These are phyloP conservation scores for Eucidaris tribuloides DNA, from an alignment of 35 echinoderm and acorn worm species.

Conservation along the genomic window DNA sequence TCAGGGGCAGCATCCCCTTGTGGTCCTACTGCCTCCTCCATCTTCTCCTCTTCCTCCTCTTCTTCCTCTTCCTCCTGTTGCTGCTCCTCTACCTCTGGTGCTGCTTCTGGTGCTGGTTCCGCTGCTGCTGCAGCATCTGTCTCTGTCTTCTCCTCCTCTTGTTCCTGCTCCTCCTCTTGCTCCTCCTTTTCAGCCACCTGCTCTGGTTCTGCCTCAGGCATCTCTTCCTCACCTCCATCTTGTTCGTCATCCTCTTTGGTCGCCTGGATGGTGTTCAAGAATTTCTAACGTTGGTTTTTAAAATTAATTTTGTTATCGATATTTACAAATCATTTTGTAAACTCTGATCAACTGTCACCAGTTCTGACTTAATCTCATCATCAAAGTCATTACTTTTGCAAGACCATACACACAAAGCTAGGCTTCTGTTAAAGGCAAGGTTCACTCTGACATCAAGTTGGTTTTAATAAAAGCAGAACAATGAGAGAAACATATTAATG, in stretches of 20 bases:
- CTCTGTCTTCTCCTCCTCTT: background rate
- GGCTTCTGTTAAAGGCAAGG: background rate
- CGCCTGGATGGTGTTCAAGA: background rate
- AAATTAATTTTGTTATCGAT: background rate
- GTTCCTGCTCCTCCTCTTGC: background rate
- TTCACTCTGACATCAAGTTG: background rate
- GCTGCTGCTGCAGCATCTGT: background rate
- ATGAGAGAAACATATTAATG: too few species aligned
- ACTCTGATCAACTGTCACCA: background rate
- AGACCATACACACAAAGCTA: background rate
- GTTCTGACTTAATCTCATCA: background rate
- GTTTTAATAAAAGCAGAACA: too few species aligned
- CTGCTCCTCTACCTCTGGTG: background rate
- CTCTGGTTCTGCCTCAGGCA: background rate
- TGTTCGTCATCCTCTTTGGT: background rate
- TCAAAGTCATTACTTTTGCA: background rate
- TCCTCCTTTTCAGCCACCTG: background rate
- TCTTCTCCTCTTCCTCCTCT: slow-evolving; percentile 12
- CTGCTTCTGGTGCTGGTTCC: background rate
- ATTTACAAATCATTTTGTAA: background rate
- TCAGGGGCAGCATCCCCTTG: background rate
- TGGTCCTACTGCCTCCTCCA: background rate
- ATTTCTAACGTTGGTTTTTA: background rate
- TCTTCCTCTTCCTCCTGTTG: background rate
- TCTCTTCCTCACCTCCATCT: background rate